phyloP scores from a whole-genome alignment of 2,113 vertebrate genomes.

The Barbus barbus region DNA sequence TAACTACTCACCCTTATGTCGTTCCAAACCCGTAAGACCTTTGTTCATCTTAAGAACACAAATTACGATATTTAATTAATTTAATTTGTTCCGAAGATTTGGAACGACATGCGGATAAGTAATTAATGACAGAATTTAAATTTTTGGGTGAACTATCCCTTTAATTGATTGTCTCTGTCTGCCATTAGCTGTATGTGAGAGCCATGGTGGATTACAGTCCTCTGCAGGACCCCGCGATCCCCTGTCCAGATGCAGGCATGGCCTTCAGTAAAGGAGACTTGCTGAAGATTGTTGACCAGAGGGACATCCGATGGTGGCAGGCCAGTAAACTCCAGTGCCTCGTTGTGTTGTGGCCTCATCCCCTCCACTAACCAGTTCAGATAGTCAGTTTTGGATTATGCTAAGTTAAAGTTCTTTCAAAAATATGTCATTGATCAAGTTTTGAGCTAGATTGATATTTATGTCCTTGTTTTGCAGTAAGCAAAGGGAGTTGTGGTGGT shows the following conservation, averaged over 20 bases:
- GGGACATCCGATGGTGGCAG: constrained; percentile 90
- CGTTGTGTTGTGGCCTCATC: constrained; percentile 85
- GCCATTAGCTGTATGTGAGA: constrained; percentile 79
- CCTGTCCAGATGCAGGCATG: constrained; percentile 86
- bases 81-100: too few species aligned
- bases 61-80: too few species aligned
- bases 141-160: neutral
- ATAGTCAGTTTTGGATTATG: constrained; percentile 72
- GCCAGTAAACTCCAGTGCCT: constrained; percentile 81
- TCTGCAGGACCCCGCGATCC: constrained; percentile 83
- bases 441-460: neutral
- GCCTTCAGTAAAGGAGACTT: constrained; percentile 87
- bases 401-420: neutral
- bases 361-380: constrained; percentile 85
- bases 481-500: constrained; percentile 88
- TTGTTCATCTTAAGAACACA: too few species aligned
- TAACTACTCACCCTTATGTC: neutral
- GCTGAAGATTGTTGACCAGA: constrained; percentile 91
- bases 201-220: constrained; percentile 92
- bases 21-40: too few species aligned
- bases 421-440: neutral
- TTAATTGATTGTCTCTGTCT: neutral
- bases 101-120: neutral
- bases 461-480: constrained; percentile 72
- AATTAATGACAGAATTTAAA: neutral